Conservation (phyloP, 2,888 invertebrate genomes). For the Pogonocherus hispidulus region DNA sequence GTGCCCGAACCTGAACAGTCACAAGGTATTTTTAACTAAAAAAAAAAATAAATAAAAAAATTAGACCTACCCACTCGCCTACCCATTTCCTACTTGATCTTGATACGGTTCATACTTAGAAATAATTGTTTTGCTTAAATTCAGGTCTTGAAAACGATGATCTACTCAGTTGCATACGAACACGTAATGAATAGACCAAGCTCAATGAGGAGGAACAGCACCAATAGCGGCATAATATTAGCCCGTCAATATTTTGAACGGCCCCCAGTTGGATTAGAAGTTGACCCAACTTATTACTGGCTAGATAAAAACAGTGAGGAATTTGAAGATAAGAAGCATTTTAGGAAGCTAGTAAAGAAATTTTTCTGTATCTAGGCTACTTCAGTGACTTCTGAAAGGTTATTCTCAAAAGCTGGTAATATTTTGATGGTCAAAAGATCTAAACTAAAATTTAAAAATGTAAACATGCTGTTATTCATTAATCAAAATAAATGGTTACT, state of each 20-base stretch:
- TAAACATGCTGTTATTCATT: conserved; percentile 4
- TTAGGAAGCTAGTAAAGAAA: neutral
- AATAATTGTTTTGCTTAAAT: neutral
- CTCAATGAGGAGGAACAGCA: neutral
- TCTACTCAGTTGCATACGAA: neutral
- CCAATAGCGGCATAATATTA: neutral
- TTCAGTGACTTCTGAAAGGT: neutral
- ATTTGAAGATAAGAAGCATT: neutral
- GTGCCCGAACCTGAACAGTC: no score
- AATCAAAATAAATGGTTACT: neutral
- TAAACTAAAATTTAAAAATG: conserved; percentile 2
- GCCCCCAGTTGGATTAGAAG: neutral
- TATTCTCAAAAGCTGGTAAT: neutral
- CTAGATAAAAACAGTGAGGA: neutral
- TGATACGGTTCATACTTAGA: no score
- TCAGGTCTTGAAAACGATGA: neutral
- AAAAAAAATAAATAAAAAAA: no score
- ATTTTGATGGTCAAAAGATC: neutral
- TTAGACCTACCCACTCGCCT: no score
- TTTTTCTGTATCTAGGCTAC: neutral
- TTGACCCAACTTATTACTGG: neutral
- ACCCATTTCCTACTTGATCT: no score
- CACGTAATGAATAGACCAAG: neutral
- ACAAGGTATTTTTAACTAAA: no score
- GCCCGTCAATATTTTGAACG: neutral